These are phyloP conservation scores for Gonioctena quinquepunctata DNA, from an alignment of 1,140 invertebrate genomes.

Conservation along the genomic window DNA sequence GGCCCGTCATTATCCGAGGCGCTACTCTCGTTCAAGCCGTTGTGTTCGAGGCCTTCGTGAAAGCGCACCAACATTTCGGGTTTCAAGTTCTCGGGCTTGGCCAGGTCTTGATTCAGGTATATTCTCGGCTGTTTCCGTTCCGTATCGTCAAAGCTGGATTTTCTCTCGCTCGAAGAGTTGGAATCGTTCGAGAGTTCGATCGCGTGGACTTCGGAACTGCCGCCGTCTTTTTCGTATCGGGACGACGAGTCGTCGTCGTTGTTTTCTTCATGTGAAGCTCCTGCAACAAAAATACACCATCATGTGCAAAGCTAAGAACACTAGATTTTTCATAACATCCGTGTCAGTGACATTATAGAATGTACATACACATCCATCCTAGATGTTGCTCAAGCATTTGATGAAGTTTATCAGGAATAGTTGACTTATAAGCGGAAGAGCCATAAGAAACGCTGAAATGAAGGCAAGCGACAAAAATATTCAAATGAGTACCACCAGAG, in stretches of 20 bases:
- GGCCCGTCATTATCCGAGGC: slow-evolving; percentile 51
- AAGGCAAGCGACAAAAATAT: too few relatives aligned
- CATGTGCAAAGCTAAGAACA: too few relatives aligned
- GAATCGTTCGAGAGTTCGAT: slow-evolving; percentile 54
- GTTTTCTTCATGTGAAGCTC: slow-evolving; percentile 25
- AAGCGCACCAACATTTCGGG: slow-evolving; percentile 59
- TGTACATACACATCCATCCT: too few relatives aligned
- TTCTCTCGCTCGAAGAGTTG: slow-evolving; percentile 40
- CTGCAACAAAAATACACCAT: too few relatives aligned
- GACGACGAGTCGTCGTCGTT: slow-evolving; percentile 31
- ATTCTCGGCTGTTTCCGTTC: slow-evolving; percentile 48
- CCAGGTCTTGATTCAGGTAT: slow-evolving; percentile 61
- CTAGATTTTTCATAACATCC: too few relatives aligned
- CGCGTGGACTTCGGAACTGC: slow-evolving; percentile 43
- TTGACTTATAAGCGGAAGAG: too few relatives aligned
- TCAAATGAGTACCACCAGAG: too few relatives aligned
- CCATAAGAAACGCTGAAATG: too few relatives aligned
- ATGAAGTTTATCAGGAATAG: too few relatives aligned
- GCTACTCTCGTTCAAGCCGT: slow-evolving; percentile 45
- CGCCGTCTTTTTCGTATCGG: slow-evolving; percentile 25
- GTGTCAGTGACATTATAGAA: too few relatives aligned
- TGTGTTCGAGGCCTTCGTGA: slow-evolving; percentile 49
- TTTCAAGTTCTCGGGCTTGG: slow-evolving; percentile 58
- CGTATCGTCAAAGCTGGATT: slow-evolving; percentile 21
- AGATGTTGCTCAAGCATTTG: too few relatives aligned